phyloP scores from a whole-genome alignment of 2,888 invertebrate genomes.

The Oxycera nigricornis region DNA sequence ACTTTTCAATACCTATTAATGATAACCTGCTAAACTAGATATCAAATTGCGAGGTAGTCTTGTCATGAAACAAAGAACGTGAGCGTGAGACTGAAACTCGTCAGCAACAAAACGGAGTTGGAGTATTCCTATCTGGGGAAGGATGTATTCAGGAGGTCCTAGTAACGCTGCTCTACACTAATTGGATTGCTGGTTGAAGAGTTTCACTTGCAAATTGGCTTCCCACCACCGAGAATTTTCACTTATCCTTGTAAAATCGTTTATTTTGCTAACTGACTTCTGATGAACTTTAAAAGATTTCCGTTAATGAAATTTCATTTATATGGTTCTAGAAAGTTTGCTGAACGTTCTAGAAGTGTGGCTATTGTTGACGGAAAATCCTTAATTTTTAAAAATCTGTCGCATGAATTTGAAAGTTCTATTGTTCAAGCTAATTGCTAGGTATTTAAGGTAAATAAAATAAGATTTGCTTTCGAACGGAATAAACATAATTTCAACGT shows the following conservation, averaged over 20 bases:
- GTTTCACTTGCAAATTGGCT: neutral
- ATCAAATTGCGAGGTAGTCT: neutral
- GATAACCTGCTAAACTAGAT: neutral
- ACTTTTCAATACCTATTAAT: too few relatives aligned
- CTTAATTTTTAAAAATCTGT: too few relatives aligned
- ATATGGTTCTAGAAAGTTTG: neutral
- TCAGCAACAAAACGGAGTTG: neutral
- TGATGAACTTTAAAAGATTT: neutral
- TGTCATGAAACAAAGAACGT: neutral
- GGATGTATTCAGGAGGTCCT: neutral
- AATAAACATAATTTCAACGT: too few relatives aligned
- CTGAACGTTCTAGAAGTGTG: too few relatives aligned
- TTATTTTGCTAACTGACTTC: neutral
- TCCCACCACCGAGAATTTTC: neutral
- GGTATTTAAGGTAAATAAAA: too few relatives aligned
- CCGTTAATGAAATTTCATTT: neutral
- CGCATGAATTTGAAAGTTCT: too few relatives aligned
- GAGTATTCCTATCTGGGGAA: neutral
- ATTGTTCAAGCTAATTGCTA: too few relatives aligned
- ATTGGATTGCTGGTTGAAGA: neutral
- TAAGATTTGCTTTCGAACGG: too few relatives aligned
- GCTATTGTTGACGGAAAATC: too few relatives aligned
- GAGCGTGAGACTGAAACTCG: neutral
- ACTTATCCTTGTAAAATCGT: neutral
- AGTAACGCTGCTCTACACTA: neutral